Evolutionary conservation across 2,888 invertebrate genomes (phyloP).

Genomic region (Macrophya annulata): DNA sequence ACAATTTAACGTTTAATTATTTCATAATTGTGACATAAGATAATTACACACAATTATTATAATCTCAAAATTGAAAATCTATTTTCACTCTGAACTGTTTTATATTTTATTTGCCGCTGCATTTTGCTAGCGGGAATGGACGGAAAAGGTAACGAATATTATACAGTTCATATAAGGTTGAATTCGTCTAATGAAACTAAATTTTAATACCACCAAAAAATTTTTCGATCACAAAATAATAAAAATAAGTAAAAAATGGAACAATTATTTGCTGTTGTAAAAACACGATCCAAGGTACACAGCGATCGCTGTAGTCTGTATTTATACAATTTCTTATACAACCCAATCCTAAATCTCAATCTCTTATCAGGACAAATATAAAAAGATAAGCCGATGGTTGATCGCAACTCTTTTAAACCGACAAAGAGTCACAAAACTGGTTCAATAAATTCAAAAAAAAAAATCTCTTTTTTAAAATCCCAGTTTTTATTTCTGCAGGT

Average conservation of each 20-base stretch:
- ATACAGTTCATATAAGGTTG: no score
- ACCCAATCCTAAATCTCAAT: background rate
- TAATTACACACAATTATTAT: background rate
- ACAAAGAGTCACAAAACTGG: background rate
- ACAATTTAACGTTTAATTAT: background rate
- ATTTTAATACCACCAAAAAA: background rate
- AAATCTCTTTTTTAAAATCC: background rate
- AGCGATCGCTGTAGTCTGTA: conserved; percentile 4
- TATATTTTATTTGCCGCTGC: conserved; percentile 47
- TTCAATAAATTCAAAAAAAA: background rate
- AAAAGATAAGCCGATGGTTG: conserved; percentile 15
- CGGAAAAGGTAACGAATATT: conserved; percentile 63
- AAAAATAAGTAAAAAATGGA: background rate
- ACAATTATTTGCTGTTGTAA: conserved; percentile 16
- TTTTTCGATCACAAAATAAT: background rate
- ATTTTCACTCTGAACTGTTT: background rate
- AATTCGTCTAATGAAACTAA: background rate
- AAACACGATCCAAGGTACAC: background rate
- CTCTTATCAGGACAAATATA: conserved; percentile 37
- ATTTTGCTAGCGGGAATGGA: conserved; percentile 64
- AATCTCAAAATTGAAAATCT: no score
- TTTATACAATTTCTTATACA: background rate
- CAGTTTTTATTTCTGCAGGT: conserved; percentile 73
- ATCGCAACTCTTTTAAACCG: background rate
- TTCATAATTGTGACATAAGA: background rate